These are phyloP conservation scores for Aplysia californica DNA, from an alignment of 1,140 invertebrate species.

Conservation along the genomic window DNA sequence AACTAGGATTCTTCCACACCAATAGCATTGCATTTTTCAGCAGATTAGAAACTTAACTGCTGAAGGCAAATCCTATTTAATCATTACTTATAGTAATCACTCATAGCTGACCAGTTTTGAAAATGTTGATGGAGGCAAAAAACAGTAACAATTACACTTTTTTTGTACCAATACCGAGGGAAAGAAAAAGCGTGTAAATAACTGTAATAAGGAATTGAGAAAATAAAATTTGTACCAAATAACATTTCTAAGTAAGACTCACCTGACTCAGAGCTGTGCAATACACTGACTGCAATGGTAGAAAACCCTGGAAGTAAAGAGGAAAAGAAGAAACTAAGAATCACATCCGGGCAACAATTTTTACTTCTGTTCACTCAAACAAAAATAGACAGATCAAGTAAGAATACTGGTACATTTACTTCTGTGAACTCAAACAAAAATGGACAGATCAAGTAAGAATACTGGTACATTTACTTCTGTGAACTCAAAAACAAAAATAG, in stretches of 20 bases:
- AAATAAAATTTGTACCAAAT: no score
- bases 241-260: no score
- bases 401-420: background rate
- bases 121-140: no score
- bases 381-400: background rate
- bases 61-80: background rate
- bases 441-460: background rate
- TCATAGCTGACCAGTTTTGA: no score
- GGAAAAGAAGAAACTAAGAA: background rate
- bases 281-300: slow-evolving; percentile 73
- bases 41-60: background rate
- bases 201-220: no score
- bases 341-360: background rate
- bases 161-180: no score
- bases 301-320: slow-evolving; percentile 65
- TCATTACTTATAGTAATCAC: slow-evolving; percentile 1
- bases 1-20: no score
- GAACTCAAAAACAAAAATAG: background rate
- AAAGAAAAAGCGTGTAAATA: no score
- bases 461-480: no score
- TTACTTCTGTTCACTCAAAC: background rate
- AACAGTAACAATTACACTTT: no score
- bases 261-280: slow-evolving; percentile 71
- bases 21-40: no score
- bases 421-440: background rate